These are phyloP conservation scores for Antennarius maculatus DNA, from an alignment of 2,797 vertebrate species.

Conservation along the genomic window DNA sequence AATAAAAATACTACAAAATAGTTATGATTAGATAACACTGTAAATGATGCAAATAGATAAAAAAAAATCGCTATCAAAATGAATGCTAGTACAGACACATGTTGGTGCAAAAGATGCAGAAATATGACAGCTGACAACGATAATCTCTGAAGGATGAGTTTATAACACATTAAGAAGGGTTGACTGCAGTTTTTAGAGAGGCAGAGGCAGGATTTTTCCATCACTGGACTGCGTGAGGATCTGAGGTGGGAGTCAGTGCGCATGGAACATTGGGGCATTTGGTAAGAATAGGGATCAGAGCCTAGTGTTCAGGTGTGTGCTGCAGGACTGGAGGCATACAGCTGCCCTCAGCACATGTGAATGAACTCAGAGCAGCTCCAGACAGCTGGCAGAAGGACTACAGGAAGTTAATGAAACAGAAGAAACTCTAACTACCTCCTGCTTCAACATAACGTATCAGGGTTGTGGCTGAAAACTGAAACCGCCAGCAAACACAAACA, in stretches of 20 bases:
- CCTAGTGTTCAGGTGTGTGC: constrained; percentile 15
- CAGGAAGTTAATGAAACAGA: constrained; percentile 26
- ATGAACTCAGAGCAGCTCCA: background rate
- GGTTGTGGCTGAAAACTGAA: constrained; percentile 27
- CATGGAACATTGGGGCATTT: too few relatives aligned
- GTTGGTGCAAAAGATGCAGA: too few relatives aligned
- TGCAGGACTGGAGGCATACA: background rate
- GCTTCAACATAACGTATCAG: constrained; percentile 30
- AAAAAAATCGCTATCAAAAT: too few relatives aligned
- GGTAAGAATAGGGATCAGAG: constrained; percentile 6
- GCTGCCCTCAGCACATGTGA: constrained; percentile 9
- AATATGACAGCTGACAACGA: too few relatives aligned
- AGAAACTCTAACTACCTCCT: constrained; percentile 16
- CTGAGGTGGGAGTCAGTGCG: background rate
- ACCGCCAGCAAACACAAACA: constrained; percentile 58
- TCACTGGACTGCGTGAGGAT: constrained; percentile 15
- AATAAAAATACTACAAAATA: too few relatives aligned
- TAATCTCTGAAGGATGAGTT: too few relatives aligned
- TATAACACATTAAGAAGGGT: too few relatives aligned
- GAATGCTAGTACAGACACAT: too few relatives aligned
- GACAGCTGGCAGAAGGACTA: constrained; percentile 2
- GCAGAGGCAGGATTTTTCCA: constrained; percentile 3
- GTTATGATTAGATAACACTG: too few relatives aligned
- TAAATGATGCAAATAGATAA: too few relatives aligned
- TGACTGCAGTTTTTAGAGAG: too few relatives aligned